A percentile compares a stretch with the other conserved stretches of the same genome.
phyloP scores from a whole-genome alignment of 2,113 vertebrate genomes.

The Acrocephalus arundinaceus region DNA sequence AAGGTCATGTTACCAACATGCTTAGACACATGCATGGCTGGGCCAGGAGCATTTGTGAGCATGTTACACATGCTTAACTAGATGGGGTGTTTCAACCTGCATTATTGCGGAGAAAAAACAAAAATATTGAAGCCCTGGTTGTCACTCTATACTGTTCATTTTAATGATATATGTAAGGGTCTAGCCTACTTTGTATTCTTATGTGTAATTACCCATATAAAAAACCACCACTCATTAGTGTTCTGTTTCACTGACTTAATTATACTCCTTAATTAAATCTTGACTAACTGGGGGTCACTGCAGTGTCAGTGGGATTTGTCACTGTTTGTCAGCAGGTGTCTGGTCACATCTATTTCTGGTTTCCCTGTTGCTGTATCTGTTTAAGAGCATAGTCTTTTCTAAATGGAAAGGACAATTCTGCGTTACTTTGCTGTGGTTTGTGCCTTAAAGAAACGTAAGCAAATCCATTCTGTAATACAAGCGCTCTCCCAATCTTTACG shows the following conservation, averaged over 20 bases:
- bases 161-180: conserved; percentile 70
- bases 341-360: conserved; percentile 86
- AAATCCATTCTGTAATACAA: not conserved
- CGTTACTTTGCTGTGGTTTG: not conserved
- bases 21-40: not conserved
- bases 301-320: conserved; percentile 84
- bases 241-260: conserved; percentile 84
- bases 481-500: not conserved
- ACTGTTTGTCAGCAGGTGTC: conserved; percentile 89
- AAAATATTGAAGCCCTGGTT: conserved; percentile 8
- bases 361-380: conserved; percentile 80
- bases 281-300: conserved; percentile 80
- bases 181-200: conserved; percentile 71
- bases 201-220: conserved; percentile 78
- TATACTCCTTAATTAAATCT: conserved; percentile 88
- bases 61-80: not conserved
- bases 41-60: not conserved
- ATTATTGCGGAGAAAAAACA: not conserved
- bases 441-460: not conserved
- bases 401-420: not conserved
- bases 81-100: not conserved
- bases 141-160: conserved; percentile 55
- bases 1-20: not conserved
- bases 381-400: conserved; percentile 52
- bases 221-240: conserved; percentile 77